These are phyloP conservation scores for Pandion haliaetus DNA, from an alignment of 2,113 vertebrate genomes.

Conservation along the genomic window DNA sequence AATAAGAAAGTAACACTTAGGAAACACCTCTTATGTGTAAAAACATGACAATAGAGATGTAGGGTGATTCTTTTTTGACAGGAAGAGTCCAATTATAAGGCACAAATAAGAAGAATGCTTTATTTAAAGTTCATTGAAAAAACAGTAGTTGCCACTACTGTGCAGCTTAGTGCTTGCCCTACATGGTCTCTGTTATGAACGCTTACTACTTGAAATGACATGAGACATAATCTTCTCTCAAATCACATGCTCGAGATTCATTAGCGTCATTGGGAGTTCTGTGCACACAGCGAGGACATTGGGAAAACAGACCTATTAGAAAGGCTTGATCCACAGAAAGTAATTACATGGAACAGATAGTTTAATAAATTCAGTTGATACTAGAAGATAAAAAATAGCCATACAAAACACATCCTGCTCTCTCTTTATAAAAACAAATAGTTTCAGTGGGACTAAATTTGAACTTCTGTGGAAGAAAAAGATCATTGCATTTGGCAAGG, in stretches of 20 bases:
- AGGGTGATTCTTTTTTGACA: background rate
- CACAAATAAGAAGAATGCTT: background rate
- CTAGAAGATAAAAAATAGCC: background rate
- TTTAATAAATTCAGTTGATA: background rate
- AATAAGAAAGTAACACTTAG: background rate
- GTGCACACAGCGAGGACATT: background rate
- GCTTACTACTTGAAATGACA: background rate
- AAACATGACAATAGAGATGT: background rate
- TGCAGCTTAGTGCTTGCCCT: background rate
- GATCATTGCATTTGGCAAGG: background rate
- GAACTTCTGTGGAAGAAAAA: background rate
- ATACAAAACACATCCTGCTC: background rate
- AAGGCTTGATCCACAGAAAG: background rate
- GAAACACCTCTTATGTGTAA: background rate
- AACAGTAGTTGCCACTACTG: background rate
- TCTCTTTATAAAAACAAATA: background rate
- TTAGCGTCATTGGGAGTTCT: background rate
- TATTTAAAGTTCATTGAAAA: background rate
- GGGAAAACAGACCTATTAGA: background rate
- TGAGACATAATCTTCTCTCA: background rate
- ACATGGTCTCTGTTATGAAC: background rate
- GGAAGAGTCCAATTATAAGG: background rate
- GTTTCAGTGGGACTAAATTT: background rate
- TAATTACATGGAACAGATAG: background rate
- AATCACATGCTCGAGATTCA: background rate